Percentiles rank a stretch among this genome's conserved stretches.
Conservation (phyloP, 2,888 invertebrate genomes). For the Ormyrus rosae region DNA sequence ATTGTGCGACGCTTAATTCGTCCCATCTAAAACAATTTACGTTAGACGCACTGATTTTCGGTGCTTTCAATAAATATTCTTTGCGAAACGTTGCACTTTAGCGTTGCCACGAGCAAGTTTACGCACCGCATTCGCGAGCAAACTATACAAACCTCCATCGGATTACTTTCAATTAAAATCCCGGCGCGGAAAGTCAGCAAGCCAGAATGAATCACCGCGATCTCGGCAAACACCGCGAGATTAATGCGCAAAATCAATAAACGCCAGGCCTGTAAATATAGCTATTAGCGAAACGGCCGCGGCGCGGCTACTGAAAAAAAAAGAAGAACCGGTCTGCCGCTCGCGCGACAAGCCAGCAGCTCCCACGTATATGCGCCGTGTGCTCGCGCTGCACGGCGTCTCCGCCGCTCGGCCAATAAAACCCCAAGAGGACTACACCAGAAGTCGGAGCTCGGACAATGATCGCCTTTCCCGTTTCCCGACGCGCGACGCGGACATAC, state of each 20-base stretch:
- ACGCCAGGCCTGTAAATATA: constrained; percentile 43
- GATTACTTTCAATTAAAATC: no score
- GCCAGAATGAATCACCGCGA: constrained; percentile 7
- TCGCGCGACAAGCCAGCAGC: constrained; percentile 3
- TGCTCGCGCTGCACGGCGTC: neutral
- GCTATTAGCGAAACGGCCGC: constrained; percentile 45
- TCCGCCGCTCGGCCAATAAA: constrained; percentile 26
- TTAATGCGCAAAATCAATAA: constrained; percentile 50
- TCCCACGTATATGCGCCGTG: no score
- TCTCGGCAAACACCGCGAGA: neutral
- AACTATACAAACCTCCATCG: no score
- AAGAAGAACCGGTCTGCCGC: constrained; percentile 28
- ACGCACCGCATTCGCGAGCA: no score
- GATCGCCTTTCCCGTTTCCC: constrained; percentile 58
- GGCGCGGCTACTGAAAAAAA: constrained; percentile 40
- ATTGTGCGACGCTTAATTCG: no score
- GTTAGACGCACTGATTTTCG: no score
- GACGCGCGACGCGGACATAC: neutral
- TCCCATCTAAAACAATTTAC: no score
- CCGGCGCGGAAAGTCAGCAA: neutral
- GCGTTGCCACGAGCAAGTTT: no score
- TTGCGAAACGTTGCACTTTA: no score
- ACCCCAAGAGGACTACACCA: neutral
- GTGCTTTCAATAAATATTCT: no score
- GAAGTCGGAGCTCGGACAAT: constrained; percentile 60